These are phyloP conservation scores for Pocillopora damicornis DNA, from an alignment of 64 coral and sea anemone genomes.

Conservation along the genomic window DNA sequence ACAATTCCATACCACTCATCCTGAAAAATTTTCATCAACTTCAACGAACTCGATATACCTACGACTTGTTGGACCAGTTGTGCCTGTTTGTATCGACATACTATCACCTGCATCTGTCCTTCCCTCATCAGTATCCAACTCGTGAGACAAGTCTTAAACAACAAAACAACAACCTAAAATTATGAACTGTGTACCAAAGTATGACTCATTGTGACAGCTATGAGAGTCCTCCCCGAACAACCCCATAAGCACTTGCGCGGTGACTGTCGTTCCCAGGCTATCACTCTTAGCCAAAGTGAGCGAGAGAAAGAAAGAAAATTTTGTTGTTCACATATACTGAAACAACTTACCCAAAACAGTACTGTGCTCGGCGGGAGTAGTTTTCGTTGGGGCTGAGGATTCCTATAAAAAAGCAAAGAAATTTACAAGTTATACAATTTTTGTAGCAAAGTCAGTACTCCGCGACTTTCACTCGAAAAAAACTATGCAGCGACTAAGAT, in stretches of 20 bases:
- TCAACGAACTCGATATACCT: background rate
- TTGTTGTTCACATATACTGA: no score
- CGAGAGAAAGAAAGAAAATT: no score
- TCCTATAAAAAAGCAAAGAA: background rate
- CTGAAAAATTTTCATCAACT: background rate
- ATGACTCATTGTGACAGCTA: no score
- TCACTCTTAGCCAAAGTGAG: no score
- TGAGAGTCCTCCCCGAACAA: background rate
- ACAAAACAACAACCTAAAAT: background rate
- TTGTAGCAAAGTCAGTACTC: no score
- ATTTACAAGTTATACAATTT: no score
- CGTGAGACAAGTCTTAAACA: conserved; percentile 15
- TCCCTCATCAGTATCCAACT: conserved; percentile 43
- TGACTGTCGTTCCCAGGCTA: no score
- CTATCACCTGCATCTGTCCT: conserved; percentile 47
- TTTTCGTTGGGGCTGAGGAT: background rate
- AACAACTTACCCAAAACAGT: background rate
- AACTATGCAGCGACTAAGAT: no score
- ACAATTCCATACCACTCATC: no score
- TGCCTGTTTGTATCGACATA: conserved; percentile 48
- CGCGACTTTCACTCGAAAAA: no score
- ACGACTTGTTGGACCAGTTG: background rate
- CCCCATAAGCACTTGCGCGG: background rate
- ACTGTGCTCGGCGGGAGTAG: background rate
- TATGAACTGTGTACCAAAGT: no score